Conservation (phyloP, 2,113 vertebrate species). For the Hippoglossus stenolepis region DNA sequence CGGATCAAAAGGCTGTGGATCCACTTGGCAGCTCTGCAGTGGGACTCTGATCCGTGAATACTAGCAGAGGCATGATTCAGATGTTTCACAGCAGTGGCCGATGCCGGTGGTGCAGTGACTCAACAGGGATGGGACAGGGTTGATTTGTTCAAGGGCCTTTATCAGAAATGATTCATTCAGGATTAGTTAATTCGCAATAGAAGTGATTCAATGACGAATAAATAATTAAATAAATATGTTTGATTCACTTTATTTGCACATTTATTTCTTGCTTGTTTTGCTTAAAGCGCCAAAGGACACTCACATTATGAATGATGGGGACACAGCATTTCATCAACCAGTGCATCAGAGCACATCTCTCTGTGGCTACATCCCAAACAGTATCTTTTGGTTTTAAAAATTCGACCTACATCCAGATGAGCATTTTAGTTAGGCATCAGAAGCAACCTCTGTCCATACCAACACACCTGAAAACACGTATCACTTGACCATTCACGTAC, state of each 20-base stretch:
- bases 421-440: no score
- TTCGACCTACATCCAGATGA: no score
- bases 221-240: slow-evolving; percentile 29
- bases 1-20: background rate
- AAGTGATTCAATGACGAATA: slow-evolving; percentile 21
- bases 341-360: slow-evolving; percentile 1
- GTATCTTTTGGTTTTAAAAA: no score
- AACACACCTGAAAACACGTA: no score
- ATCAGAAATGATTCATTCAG: slow-evolving; percentile 44
- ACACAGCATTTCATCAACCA: slow-evolving; percentile 16
- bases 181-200: slow-evolving; percentile 41
- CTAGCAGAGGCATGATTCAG: slow-evolving; percentile 18
- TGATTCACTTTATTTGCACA: slow-evolving; percentile 3
- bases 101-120: slow-evolving; percentile 38
- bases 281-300: background rate
- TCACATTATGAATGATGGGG: background rate
- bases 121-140: slow-evolving; percentile 10
- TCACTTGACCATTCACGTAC: no score
- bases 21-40: background rate
- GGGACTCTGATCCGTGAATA: background rate
- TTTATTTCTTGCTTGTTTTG: background rate
- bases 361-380: background rate
- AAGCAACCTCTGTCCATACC: no score
- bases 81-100: slow-evolving; percentile 3
- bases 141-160: slow-evolving; percentile 24